phyloP scores from a whole-genome alignment of 2,888 invertebrate species.

The Synergus itoensis region DNA sequence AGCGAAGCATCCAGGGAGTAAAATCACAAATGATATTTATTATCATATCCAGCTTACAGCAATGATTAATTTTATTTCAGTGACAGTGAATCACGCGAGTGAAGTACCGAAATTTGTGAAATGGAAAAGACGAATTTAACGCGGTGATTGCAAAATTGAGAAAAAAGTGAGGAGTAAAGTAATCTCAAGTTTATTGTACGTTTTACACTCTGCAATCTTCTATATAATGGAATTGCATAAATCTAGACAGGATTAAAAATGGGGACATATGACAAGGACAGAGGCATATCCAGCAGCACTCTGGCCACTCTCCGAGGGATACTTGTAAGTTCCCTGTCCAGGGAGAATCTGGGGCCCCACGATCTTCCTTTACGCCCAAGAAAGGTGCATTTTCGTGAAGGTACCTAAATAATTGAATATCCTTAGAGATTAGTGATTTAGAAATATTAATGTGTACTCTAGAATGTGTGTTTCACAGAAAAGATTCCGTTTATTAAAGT shows the following conservation, averaged over 20 bases:
- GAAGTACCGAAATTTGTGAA: conserved; percentile 30
- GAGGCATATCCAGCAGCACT: conserved; percentile 79
- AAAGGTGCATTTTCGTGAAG: conserved; percentile 74
- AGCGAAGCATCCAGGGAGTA: not conserved
- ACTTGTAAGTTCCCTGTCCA: conserved; percentile 80
- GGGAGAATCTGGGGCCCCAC: conserved; percentile 80
- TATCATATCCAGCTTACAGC: not conserved
- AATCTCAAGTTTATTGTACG: not conserved
- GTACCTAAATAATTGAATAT: conserved; percentile 50
- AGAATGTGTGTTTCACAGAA: not conserved
- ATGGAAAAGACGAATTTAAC: conserved; percentile 27
- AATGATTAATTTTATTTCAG: conserved; percentile 1
- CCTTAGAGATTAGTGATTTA: not conserved
- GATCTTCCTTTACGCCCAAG: conserved; percentile 74
- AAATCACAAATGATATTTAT: not conserved
- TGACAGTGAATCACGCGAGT: conserved; percentile 9
- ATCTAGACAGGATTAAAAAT: conserved; percentile 46
- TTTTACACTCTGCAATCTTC: not conserved
- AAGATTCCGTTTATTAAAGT: conserved; percentile 7
- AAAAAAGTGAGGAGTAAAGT: conserved; percentile 22
- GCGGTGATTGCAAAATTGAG: not conserved
- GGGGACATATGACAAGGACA: conserved; percentile 68
- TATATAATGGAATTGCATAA: conserved; percentile 3
- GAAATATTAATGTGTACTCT: not conserved
- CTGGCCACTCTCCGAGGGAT: conserved; percentile 80